Evolutionary conservation across 1,140 invertebrate species (phyloP), one percentile per base, ranked within the genome.

Genomic region (Drosophila mauritiana): DNA sequence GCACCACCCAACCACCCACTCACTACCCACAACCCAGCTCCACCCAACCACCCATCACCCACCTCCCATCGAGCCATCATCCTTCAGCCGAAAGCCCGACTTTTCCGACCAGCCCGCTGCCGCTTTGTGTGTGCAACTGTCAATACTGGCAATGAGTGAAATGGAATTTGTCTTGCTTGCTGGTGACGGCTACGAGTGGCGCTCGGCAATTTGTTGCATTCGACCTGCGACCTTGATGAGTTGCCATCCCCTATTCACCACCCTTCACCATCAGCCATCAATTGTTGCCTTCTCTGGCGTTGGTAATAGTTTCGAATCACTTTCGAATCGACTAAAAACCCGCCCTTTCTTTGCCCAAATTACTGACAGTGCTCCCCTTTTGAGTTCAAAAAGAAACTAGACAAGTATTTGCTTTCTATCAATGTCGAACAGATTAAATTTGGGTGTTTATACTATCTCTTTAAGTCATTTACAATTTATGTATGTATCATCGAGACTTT

Each of bases 121-220:
- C 42, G 11, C 59, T 59, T 40, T 59, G 51, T 46, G 63, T 49
- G 43, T 56, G 59, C 61, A 48, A 75, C 83, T 83, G 79, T 88
- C 83, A 83, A 86, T 86, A 88, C 75, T 88, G 84, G 62, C 79
- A 86, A 83, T 79, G 83, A 88, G 65, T 70, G 68, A 83, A 86
- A 83, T 83, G 83, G 83, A 86, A 86, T 86, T 86, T 86, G 82
- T 86, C 82, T 86, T 86, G 78, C 82, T 80, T 86, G 82, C 69
- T 76, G 77, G 36, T 72, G 82, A 86, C 82, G 53, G 78, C 51
- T 51, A 74, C 55, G 74, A 78, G 69, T 72, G 78, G 63, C 58
- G 62, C 53, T 52, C 62, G 59, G 82, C 78, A 86, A 75, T 75
- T 86, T 86, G 82, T 78, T 78, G 69, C 73, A 70, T 58, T 37